These are phyloP conservation scores for Plotosus lineatus DNA, from an alignment of 2,113 vertebrate genomes.

Conservation along the genomic window DNA sequence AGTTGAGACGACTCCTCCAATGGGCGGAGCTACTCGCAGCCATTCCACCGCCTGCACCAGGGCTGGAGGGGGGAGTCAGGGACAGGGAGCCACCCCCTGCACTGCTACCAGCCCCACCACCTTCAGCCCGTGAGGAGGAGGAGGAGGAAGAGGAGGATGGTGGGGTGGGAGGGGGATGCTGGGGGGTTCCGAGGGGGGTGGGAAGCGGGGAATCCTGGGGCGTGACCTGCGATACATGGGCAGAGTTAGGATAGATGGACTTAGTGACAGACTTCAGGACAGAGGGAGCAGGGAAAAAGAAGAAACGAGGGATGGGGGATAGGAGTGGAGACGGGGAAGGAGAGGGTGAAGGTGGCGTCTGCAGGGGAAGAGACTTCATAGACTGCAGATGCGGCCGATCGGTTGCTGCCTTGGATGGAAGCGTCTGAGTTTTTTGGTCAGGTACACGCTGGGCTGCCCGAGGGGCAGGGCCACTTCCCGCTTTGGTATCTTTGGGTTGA, in stretches of 20 bases:
- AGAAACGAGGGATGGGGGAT: conserved; percentile 77
- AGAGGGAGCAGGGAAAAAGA: conserved; percentile 81
- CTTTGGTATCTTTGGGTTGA: conserved; percentile 74
- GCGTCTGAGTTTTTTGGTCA: conserved; percentile 86
- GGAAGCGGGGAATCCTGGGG: conserved; percentile 82
- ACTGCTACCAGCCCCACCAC: conserved; percentile 60
- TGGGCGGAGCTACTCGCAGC: conserved; percentile 77
- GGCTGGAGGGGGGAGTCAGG: conserved; percentile 85
- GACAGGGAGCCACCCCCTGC: conserved; percentile 67
- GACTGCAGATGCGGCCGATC: conserved; percentile 80
- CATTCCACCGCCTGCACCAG: conserved; percentile 76
- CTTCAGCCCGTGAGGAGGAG: conserved; percentile 76
- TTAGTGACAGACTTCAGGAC: conserved; percentile 77
- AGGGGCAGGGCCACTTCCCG: conserved; percentile 66
- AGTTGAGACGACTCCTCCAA: conserved; percentile 90
- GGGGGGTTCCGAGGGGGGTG: conserved; percentile 81
- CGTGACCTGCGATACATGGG: conserved; percentile 82
- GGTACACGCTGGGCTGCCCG: conserved; percentile 70
- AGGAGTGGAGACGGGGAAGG: conserved; percentile 73
- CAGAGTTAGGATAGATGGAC: conserved; percentile 71
- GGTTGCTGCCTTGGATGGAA: conserved; percentile 80
- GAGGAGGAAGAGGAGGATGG: conserved; percentile 74
- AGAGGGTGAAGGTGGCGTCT: conserved; percentile 71
- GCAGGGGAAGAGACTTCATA: conserved; percentile 82
- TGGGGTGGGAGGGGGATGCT: conserved; percentile 76